Evolutionary conservation across 2,113 vertebrate genomes (phyloP), one percentile per base, ranked within the genome.

Genomic region (Elachura formosa): DNA sequence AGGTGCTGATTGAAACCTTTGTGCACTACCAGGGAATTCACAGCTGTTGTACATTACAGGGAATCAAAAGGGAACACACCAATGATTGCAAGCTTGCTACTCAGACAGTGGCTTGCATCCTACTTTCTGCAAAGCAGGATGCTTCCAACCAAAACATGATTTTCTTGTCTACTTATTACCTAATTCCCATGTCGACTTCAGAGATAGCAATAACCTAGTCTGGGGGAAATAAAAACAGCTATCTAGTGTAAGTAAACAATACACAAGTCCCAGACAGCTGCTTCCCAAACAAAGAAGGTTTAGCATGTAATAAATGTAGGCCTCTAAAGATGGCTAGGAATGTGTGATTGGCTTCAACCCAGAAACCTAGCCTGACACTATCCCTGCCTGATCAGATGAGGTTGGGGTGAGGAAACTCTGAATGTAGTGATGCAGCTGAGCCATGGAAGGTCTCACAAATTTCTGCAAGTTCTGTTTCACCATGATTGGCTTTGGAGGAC

Each of bases 361-460:
- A 94, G 34, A 22, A 91, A 62, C 17, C 3, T 43, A 76, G 55
- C 16, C 54, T 58, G 16, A 73, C 31, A 4, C 3, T 28, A 36
- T 36, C 41, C 63, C 33, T 51, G 17, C 31, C 51, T 21, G 28
- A 88, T 71, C 3, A 78, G 29, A 71, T 24, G 15, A 83, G 55
- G 34, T 2, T 64, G 11, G 40, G 19, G 46, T 19, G 17, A 76
- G 26, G 18, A 89, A 89, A 89, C 18, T 84, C n/a, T 66, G 51
- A 73, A 69, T 26, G 24, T 11, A 82, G 20, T 0, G 1, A 11
- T 12, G 41, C 12, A 38, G 46, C 28, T 0, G 0, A 72, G 24
- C 14, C 41, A 25, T 7, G 2, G 7, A 76, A 34, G 10, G 11
- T 76, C 48, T 72, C 26, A 1, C 15, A 29, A 11, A 7, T 84